Conservation (phyloP, 2,797 vertebrate genomes). For the Tiaroga cobitis region DNA sequence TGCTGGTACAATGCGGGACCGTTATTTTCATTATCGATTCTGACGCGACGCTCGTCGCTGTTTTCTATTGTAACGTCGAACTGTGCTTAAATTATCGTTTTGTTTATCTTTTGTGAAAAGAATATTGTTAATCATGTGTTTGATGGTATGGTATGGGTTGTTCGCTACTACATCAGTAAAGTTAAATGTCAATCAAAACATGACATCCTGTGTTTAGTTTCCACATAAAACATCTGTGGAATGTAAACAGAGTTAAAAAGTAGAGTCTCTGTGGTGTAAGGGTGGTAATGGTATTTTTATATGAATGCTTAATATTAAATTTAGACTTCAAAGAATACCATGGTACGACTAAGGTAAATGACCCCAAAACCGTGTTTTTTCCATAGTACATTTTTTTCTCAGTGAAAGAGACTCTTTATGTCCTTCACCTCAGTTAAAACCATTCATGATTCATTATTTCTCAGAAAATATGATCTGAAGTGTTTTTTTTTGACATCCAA, state of each 20-base stretch:
- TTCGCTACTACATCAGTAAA: background rate
- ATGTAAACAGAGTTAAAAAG: constrained; percentile 8
- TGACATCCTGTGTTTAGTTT: background rate
- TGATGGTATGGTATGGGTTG: background rate
- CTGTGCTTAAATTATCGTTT: background rate
- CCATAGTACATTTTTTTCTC: background rate
- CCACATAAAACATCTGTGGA: background rate
- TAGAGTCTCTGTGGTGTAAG: background rate
- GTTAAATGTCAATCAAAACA: background rate
- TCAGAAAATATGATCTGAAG: background rate
- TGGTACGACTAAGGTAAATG: background rate
- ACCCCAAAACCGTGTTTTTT: background rate
- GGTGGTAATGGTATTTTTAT: background rate
- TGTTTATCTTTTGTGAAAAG: background rate
- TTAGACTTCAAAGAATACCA: background rate
- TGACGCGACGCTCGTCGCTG: too few species aligned
- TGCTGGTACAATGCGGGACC: background rate
- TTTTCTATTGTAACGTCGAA: background rate
- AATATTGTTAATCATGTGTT: background rate
- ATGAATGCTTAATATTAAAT: background rate
- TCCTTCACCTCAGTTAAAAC: background rate
- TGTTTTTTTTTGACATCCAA: background rate
- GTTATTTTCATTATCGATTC: background rate
- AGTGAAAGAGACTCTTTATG: background rate
- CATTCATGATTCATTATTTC: background rate